Base-by-base conservation (phyloP, 2,888 invertebrate genomes). In the Melanophora roralis region DNA sequence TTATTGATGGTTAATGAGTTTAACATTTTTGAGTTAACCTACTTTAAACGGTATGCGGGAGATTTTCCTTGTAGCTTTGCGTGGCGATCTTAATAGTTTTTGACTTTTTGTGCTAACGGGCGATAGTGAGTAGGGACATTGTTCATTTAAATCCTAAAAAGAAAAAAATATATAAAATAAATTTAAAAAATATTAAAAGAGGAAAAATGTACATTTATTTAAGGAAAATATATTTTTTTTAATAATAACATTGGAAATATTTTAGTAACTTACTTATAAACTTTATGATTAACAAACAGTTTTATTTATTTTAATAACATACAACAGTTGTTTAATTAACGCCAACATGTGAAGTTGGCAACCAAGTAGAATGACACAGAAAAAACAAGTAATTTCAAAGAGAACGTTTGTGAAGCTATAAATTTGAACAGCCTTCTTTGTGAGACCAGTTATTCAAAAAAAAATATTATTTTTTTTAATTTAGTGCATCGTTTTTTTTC, bases 51-150 rank as follows among this genome's bases (percentile, higher is more conserved):
- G 99, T 89, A 99, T 98, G 89, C 98, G 94, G 1, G 98, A 98
- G 84, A 99, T 99, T 91, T 99, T 99, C 82, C 99, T 91, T 1
- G 98, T 97, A n/a, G 98, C 97, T 91, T 99, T 99, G 82, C 98
- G 93, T 0, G 99, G 99, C 0, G 98, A 98, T 43, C 98, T 92
- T 60, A 99, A 91, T 5, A 99, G 91, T 86, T 97, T 96, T 90
- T 98, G 98, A 82, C 98, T 98, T 89, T 98, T 98, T 34, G 96
- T 95, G 84, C 98, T 97, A 60, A 99, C 94, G 0, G 99, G 99
- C 2, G 98, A 98, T 34, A 99, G 90, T 40, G 98, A 98, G 90
- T 97, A 98, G 0, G 98, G 97, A 68, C 96, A 93, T 64, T 95
- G 94, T 82, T 95, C 95, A 88, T 95, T 93, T 81, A 94, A 93